Evolutionary conservation across 2,113 vertebrate species (phyloP), one percentile per base, ranked within the genome.

Genomic region (Brienomyrus longianalis): DNA sequence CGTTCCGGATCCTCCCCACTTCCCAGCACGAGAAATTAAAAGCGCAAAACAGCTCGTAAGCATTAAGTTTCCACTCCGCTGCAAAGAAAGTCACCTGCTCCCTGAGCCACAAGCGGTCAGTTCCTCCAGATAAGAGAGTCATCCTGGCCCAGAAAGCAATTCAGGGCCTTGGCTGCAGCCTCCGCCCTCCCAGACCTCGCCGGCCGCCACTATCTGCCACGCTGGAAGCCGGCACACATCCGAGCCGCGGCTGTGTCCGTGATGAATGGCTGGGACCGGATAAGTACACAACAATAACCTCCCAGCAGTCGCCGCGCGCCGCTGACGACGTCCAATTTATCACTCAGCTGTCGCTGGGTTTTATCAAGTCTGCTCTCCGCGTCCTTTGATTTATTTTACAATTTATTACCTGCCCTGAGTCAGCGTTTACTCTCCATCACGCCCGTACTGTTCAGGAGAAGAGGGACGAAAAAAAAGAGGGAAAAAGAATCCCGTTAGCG

Each of bases 221-320:
- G 9, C 66, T 10, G 48, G 70, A 45, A 39, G 45, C 59, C 59
- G 48, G 31, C 27, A 31, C 45, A n/a, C 45, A 80, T 89, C 91
- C 85, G 91, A 90, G 89, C 88, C 90, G 66, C 91, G 90, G 91
- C 93, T 90, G 3, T 45, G 86, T 91, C 92, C 92, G 94, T 96
- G 95, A 96, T 96, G 93, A 95, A 96, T 94, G 93, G 94, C 93
- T 93, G 92, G 89, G 92, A 90, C 90, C 93, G 93, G 91, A 94
- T 95, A 95, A 95, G 94, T 95, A 95, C 93, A 95, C 94, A 95
- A 95, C 95, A 95, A 94, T 95, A 95, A 96, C 95, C 95, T 96
- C 95, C 93, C 94, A 94, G 94, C 94, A 93, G 93, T 93, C 93
- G n/a, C 92, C 7, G 90, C 92, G 91, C 93, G 93, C 48, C 74